phyloP scores from a whole-genome alignment of 2,888 invertebrate genomes.

The Chrysolina americana region DNA sequence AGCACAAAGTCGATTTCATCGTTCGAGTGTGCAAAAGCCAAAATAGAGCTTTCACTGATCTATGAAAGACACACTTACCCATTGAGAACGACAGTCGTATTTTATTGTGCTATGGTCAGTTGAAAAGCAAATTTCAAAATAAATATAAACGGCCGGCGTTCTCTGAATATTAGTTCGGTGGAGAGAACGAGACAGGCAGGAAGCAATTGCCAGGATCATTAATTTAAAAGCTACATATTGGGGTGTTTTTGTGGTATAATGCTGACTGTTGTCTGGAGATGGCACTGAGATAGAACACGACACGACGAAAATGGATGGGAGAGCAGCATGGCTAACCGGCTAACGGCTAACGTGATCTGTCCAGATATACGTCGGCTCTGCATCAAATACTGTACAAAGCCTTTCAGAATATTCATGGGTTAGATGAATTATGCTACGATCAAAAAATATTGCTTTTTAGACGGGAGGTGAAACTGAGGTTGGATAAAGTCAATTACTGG shows the following conservation, averaged over 20 bases:
- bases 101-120: conserved; percentile 65
- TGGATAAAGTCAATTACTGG: too few species aligned
- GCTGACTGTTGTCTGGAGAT: conserved; percentile 71
- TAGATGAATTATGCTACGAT: conserved; percentile 16
- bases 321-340: conserved; percentile 60
- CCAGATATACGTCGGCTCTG: conserved; percentile 43
- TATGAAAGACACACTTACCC: conserved; percentile 1
- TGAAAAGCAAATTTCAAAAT: conserved; percentile 67
- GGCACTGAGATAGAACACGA: conserved; percentile 71
- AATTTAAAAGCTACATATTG: conserved; percentile 71
- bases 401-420: conserved; percentile 26
- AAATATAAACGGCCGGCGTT: conserved; percentile 64
- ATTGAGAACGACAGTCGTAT: conserved; percentile 52
- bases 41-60: conserved; percentile 13
- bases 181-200: conserved; percentile 65
- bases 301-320: conserved; percentile 67
- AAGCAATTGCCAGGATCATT: conserved; percentile 69
- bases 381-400: conserved; percentile 39
- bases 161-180: conserved; percentile 65
- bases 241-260: conserved; percentile 70
- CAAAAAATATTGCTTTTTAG: not conserved
- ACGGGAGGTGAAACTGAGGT: too few species aligned
- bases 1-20: not conserved
- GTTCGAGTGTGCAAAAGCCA: not conserved
- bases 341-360: conserved; percentile 47